A percentile compares a stretch with the other conserved stretches of the same genome.
phyloP scores from a whole-genome alignment of 2,113 vertebrate species.

The Ondatra zibethicus region DNA sequence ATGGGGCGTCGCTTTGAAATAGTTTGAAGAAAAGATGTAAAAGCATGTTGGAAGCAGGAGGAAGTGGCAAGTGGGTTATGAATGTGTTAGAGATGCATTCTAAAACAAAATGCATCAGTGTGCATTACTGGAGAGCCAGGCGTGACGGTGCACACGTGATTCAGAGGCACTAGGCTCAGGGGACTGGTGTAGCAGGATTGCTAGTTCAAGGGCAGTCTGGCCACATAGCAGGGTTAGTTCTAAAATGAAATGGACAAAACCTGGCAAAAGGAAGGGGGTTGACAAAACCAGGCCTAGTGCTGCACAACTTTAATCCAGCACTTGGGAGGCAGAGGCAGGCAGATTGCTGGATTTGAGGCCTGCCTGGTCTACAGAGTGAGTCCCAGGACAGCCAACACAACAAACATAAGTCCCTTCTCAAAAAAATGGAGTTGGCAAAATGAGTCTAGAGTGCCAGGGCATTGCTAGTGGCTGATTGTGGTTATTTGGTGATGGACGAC shows the following conservation, averaged over 20 bases:
- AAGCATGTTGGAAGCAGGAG: slow-evolving; percentile 11
- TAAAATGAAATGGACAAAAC: background rate
- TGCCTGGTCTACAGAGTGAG: background rate
- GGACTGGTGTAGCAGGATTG: background rate
- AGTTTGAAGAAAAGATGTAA: slow-evolving; percentile 17
- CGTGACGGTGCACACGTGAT: no score
- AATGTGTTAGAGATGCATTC: slow-evolving; percentile 27
- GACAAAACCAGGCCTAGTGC: background rate
- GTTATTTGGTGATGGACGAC: background rate
- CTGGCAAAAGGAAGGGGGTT: slow-evolving; percentile 16
- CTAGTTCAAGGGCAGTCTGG: background rate
- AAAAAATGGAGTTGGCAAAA: background rate
- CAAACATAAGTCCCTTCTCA: background rate
- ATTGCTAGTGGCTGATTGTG: slow-evolving; percentile 26
- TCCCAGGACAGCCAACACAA: background rate
- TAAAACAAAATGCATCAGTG: slow-evolving; percentile 6
- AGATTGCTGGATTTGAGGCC: background rate
- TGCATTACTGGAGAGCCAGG: background rate
- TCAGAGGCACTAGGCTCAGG: background rate
- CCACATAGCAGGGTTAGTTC: no score
- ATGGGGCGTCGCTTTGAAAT: background rate
- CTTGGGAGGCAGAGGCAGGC: background rate
- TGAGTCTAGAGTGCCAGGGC: slow-evolving; percentile 30
- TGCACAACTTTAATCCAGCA: background rate
- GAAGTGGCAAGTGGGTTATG: background rate